Conservation (phyloP, 2,113 vertebrate species). For the Corapipo altera region DNA sequence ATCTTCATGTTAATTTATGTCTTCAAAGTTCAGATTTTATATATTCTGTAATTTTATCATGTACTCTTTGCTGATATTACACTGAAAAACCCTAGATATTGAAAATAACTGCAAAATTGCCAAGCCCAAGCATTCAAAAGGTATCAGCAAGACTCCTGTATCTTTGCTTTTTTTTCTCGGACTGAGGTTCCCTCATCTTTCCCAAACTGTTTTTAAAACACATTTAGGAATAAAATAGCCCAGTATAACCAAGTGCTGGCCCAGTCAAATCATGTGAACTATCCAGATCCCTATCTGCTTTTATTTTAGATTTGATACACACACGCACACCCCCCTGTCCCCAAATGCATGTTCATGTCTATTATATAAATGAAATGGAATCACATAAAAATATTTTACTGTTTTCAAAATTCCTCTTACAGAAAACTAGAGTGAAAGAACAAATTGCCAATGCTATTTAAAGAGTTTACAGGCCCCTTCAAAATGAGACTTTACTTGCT, state of each 20-base stretch:
- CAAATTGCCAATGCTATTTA: neutral
- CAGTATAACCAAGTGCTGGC: neutral
- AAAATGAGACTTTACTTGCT: neutral
- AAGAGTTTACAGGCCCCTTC: neutral
- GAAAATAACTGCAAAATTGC: neutral
- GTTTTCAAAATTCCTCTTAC: neutral
- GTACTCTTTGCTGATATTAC: neutral
- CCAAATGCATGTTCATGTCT: neutral
- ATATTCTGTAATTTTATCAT: neutral
- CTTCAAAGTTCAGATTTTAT: neutral
- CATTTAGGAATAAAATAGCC: neutral
- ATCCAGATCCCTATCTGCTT: neutral
- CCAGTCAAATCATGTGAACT: neutral
- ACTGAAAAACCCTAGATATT: neutral
- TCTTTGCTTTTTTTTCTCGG: neutral
- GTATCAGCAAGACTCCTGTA: neutral
- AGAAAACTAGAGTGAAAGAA: neutral
- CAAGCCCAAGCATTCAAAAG: neutral
- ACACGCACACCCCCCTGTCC: too few relatives aligned
- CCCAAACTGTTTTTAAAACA: neutral
- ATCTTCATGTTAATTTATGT: constrained; percentile 17
- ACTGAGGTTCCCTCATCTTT: neutral
- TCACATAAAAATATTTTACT: neutral
- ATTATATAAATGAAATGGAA: neutral
- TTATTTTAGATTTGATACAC: neutral